Evolutionary conservation across 2,113 vertebrate species (phyloP), one percentile per base, ranked within the genome.

Genomic region (Neolamprologus ventralis): DNA sequence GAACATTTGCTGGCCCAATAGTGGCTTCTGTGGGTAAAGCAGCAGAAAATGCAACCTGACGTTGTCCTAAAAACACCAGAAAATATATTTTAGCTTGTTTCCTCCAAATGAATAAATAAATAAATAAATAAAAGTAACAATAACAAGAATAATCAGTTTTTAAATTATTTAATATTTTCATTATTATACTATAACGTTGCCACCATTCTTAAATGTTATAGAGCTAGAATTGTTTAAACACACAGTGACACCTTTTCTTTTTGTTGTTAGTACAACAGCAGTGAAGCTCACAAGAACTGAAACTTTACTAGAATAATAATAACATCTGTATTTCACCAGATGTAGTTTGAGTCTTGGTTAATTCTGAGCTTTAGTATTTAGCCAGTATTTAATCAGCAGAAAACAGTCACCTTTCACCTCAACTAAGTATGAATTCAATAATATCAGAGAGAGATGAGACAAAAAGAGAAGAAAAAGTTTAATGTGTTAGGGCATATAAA

Each of bases 21-120:
- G 57, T 19, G 28, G 0, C 12, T 0, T 31, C 5, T 33, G 6
- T 5, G 37, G 63, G 31, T 1, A 23, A 3, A 16, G 57, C 11
- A 16, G 37, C 88, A 53, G 85, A 89, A 88, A 89, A 93, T 80
- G 89, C 88, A 53, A 86, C 86, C 49, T 5, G 60, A 37, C 2
- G 33, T 9, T 17, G 28, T 5, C 53, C 87, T 91, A 73, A 55
- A 40, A 23, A 73, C 31, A 42, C 23, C 51, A 42, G 51, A 26
- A 47, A 47, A 73, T 73, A 26, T 45, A 4, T 75, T 75, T 11
- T 75, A 75, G 68, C 40, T 19, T 28, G 68, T 45, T 10, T 75
- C 40, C 40, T 47, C 42, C 23, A 28, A 47, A 28, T 58, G 13
- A 28, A 57, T 16, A 28, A 58, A 58, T 31, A 28, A 47, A 28